Evolutionary conservation across 2,888 invertebrate genomes (phyloP).

Genomic region (Teleogryllus oceanicus): DNA sequence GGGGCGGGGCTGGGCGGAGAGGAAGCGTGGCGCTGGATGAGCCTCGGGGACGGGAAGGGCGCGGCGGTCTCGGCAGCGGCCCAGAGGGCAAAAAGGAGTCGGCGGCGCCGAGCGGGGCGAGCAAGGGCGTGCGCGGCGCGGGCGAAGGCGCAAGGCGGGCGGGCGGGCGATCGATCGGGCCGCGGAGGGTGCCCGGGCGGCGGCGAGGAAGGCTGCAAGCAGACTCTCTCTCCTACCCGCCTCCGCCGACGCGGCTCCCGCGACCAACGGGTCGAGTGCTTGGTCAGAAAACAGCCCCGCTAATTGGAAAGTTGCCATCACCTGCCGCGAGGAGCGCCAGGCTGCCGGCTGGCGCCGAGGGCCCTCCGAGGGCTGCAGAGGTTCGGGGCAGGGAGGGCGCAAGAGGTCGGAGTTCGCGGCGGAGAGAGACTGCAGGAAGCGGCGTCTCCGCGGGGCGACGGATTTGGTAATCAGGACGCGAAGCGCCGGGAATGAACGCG

Average conservation of each 20-base stretch:
- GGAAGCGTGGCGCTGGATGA: too few species aligned
- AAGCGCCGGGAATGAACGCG: too few species aligned
- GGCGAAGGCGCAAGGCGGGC: conserved; percentile 11
- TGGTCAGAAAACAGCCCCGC: conserved; percentile 31
- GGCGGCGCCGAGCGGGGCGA: background rate
- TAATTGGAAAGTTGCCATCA: conserved; percentile 31
- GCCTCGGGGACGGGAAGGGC: too few species aligned
- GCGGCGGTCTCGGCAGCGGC: too few species aligned
- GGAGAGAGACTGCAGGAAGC: too few species aligned
- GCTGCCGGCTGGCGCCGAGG: too few species aligned
- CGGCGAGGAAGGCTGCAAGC: conserved; percentile 24
- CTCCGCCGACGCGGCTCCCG: background rate
- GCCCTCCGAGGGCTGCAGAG: too few species aligned
- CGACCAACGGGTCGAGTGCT: conserved; percentile 31
- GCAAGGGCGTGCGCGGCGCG: background rate
- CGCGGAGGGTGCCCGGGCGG: background rate
- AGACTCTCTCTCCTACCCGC: background rate
- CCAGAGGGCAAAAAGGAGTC: background rate
- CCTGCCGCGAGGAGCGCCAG: conserved; percentile 21
- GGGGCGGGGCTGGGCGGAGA: too few species aligned
- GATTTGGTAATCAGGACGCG: too few species aligned
- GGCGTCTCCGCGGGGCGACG: too few species aligned
- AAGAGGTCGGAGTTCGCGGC: too few species aligned
- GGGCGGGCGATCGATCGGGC: conserved; percentile 26
- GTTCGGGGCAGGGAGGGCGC: too few species aligned